These are phyloP conservation scores for Leptoclinus maculatus DNA, from an alignment of 2,797 vertebrate species.

Conservation along the genomic window DNA sequence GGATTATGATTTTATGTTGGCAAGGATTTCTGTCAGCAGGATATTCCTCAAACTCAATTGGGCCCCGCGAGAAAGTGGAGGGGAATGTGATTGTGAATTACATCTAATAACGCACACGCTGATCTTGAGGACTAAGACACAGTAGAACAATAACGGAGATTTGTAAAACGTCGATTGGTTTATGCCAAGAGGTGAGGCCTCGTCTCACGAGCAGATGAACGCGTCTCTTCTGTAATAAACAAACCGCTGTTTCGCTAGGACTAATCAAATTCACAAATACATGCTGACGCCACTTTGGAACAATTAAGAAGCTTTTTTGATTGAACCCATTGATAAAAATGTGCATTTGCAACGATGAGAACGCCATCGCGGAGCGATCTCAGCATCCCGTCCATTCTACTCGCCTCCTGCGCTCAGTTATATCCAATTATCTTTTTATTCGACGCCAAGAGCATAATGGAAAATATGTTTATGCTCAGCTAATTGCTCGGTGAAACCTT, in stretches of 20 bases:
- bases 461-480: constrained; percentile 26
- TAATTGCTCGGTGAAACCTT: constrained; percentile 41
- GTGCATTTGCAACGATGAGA: constrained; percentile 61
- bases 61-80: not conserved
- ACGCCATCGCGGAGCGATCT: constrained; percentile 57
- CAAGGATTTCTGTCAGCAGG: constrained; percentile 30
- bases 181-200: constrained; percentile 3
- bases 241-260: constrained; percentile 31
- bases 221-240: constrained; percentile 1
- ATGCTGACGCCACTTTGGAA: constrained; percentile 58
- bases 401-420: constrained; percentile 57
- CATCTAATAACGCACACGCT: constrained; percentile 7
- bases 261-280: constrained; percentile 65
- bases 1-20: constrained; percentile 33
- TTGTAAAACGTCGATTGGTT: constrained; percentile 18
- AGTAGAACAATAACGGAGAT: constrained; percentile 17
- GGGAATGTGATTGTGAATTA: constrained; percentile 17
- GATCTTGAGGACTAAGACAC: constrained; percentile 29
- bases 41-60: constrained; percentile 43
- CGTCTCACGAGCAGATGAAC: constrained; percentile 18
- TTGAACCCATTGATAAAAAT: constrained; percentile 68
- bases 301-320: constrained; percentile 75
- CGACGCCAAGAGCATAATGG: constrained; percentile 63
- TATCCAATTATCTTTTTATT: constrained; percentile 61
- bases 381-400: constrained; percentile 41